A percentile compares a stretch with the other conserved stretches of the same genome.
These are phyloP conservation scores for Rapana venosa DNA, from an alignment of 2,888 invertebrate genomes.

Conservation along the genomic window DNA sequence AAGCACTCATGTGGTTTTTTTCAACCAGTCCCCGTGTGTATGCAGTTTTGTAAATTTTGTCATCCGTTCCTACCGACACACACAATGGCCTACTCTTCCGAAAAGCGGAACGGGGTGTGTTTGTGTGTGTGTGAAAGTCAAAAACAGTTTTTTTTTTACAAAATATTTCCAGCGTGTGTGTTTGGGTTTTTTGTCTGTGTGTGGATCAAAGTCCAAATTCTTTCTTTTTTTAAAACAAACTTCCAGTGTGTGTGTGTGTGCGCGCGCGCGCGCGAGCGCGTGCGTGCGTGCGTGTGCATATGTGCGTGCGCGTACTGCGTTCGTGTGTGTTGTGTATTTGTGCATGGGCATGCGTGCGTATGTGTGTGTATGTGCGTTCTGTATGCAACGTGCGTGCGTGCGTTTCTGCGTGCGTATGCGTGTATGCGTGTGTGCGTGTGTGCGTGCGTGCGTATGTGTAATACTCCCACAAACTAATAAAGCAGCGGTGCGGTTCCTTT, in stretches of 20 bases:
- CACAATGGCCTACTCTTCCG: too few species aligned
- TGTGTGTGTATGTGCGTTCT: constrained; percentile 26
- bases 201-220: too few species aligned
- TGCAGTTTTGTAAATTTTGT: too few species aligned
- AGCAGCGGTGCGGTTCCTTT: too few species aligned
- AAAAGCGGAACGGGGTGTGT: too few species aligned
- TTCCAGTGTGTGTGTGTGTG: not conserved
- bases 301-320: not conserved
- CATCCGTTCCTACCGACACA: too few species aligned
- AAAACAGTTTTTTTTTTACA: too few species aligned
- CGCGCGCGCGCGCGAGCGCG: not conserved
- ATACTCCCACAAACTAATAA: too few species aligned
- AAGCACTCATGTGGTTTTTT: too few species aligned
- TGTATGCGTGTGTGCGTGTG: not conserved
- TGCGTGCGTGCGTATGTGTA: not conserved
- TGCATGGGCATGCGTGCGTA: not conserved
- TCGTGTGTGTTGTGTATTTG: not conserved
- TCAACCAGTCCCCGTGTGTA: too few species aligned
- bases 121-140: too few species aligned
- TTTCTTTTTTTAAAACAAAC: too few species aligned
- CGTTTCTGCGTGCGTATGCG: not conserved
- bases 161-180: not conserved
- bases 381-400: not conserved
- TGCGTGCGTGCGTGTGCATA: not conserved
- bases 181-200: not conserved